Base-by-base conservation (phyloP, 2,888 invertebrate species). In the Tenthredo mesomela region DNA sequence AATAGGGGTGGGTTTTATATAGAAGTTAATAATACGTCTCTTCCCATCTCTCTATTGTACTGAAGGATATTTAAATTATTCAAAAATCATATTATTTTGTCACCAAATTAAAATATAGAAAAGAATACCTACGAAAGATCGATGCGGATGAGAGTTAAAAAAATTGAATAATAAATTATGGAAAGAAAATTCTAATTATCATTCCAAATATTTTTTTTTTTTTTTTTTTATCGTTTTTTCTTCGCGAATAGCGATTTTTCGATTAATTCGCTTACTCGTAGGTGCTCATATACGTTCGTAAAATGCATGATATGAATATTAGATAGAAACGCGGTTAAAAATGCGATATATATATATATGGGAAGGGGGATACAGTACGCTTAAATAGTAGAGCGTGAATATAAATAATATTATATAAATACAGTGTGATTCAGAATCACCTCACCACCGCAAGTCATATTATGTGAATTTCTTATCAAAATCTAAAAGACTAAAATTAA, bases 291-390 rank as follows among this genome's bases (percentile, higher is more conserved):
- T n/a, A 58, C 9, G 58, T 21, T 67, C 33, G 18, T 33, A 67
- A 67, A 37, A 70, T 61, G 61, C 61, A 61, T 70, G 15, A 15
- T 67, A 47, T 75, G 18, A 47, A 43, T 75, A 73, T 73, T 73
- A 75, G 75, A 75, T 58, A 80, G 37, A 37, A 33, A 21, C 70
- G 70, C 37, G 70, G 9, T 33, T 70, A 70, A 75, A 47, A 75
- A 47, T 25, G 75, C 43, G 43, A 25, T 43, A 12, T 47, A 65
- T 21, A 40, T 21, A 25, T 43, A 12, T 47, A 65, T 21, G 65
- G 47, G 80, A 77, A 85, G 80, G 86, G 88, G 87, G 86, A 86
- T 85, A 87, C 82, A 86, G 85, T 88, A 88, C 88, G 88, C 88
- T 88, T 88, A 88, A 86, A 86, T 67, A 61, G 85, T 86, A 85